Percentiles rank a stretch among this genome's conserved stretches.
These are phyloP conservation scores for Eubasilissa regina DNA, from an alignment of 1,140 invertebrate species.

Conservation along the genomic window DNA sequence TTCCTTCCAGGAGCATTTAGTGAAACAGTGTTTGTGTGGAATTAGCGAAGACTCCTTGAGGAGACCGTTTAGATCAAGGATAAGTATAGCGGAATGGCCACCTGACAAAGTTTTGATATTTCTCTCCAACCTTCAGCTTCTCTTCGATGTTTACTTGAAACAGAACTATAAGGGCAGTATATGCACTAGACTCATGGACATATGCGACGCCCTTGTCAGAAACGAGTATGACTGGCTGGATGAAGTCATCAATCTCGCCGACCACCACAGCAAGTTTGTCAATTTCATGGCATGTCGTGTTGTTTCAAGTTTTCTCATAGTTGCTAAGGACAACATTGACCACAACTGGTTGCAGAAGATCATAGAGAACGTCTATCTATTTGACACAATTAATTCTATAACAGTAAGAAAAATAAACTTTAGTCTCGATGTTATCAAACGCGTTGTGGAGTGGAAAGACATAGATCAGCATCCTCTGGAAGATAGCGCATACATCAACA, in stretches of 20 bases:
- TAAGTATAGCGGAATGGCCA: conserved; percentile 81
- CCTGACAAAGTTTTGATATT: conserved; percentile 82
- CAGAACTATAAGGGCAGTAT: conserved; percentile 86
- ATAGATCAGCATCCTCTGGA: conserved; percentile 86
- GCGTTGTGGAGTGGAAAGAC: conserved; percentile 91
- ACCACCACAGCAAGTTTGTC: conserved; percentile 85
- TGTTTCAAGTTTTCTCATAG: conserved; percentile 86
- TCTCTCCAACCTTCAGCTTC: conserved; percentile 84
- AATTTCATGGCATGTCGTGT: conserved; percentile 86
- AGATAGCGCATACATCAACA: conserved; percentile 73
- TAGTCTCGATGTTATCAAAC: conserved; percentile 86
- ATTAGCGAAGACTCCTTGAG: conserved; percentile 79
- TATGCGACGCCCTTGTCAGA: conserved; percentile 84
- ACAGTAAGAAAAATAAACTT: conserved; percentile 83
- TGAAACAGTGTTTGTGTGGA: conserved; percentile 85
- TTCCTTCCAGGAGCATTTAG: conserved; percentile 75
- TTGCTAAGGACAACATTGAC: conserved; percentile 85
- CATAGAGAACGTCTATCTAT: conserved; percentile 77
- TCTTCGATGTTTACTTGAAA: conserved; percentile 88
- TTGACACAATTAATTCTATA: conserved; percentile 73
- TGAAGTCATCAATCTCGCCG: conserved; percentile 85
- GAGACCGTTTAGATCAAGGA: conserved; percentile 79
- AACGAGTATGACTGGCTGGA: conserved; percentile 88
- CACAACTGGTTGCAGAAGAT: conserved; percentile 84
- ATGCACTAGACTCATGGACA: conserved; percentile 83